Evolutionary conservation across 2,113 vertebrate genomes (phyloP).

Genomic region (Mobula hypostoma): DNA sequence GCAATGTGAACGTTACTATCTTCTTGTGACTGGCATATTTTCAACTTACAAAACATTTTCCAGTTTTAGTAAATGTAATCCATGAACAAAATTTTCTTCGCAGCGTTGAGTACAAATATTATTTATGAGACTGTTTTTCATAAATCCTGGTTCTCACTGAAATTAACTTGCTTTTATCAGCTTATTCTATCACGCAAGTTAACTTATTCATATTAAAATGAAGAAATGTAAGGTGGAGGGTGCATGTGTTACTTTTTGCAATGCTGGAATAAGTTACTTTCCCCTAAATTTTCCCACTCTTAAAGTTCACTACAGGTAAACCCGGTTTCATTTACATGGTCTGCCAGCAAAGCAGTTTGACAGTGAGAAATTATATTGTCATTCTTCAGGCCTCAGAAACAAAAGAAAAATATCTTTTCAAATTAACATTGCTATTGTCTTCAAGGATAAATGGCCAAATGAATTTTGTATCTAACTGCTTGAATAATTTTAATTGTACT

Average conservation of each 20-base stretch:
- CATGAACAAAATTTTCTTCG: background rate
- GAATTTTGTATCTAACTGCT: background rate
- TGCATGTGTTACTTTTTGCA: background rate
- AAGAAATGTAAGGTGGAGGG: background rate
- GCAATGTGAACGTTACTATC: background rate
- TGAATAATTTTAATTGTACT: background rate
- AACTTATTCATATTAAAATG: background rate
- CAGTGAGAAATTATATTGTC: background rate
- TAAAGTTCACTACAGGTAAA: background rate
- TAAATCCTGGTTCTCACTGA: background rate
- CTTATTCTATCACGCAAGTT: background rate
- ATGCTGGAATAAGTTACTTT: background rate
- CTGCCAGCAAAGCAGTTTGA: background rate
- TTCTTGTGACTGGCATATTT: background rate
- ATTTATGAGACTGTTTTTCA: background rate
- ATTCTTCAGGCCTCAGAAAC: background rate
- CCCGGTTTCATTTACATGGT: background rate
- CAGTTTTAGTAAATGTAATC: background rate
- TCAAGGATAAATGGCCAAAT: background rate
- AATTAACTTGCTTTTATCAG: background rate
- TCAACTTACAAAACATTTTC: background rate
- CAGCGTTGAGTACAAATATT: background rate
- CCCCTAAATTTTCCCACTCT: background rate
- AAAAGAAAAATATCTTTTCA: background rate
- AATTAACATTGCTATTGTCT: background rate